A percentile compares a stretch with the other conserved stretches of the same genome.
phyloP scores from a whole-genome alignment of 2,797 vertebrate species.

The Neoniphon sammara region DNA sequence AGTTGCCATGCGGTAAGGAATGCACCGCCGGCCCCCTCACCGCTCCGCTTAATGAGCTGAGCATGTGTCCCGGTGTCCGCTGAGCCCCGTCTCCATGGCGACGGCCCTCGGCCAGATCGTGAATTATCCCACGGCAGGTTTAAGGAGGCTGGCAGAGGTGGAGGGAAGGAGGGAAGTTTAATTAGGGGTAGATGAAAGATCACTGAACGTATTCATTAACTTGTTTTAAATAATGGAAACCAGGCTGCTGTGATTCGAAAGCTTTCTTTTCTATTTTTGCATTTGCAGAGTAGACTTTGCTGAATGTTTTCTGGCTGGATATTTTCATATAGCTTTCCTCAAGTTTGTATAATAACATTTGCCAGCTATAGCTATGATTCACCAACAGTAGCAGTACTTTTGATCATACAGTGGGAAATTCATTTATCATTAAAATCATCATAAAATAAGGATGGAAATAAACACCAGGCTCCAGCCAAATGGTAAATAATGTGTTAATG shows the following conservation, averaged over 20 bases:
- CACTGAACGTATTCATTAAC: conserved; percentile 16
- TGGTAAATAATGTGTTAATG: no score
- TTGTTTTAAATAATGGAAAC: not conserved
- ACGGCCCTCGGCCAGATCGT: conserved; percentile 35
- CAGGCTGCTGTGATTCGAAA: not conserved
- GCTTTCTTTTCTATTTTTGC: not conserved
- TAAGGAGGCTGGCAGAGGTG: conserved; percentile 29
- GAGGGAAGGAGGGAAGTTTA: conserved; percentile 19
- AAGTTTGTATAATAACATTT: not conserved
- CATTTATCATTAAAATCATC: not conserved
- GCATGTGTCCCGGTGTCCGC: conserved; percentile 58
- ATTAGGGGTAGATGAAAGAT: conserved; percentile 34
- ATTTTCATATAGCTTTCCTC: not conserved
- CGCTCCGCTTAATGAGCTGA: conserved; percentile 70
- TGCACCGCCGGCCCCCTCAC: conserved; percentile 53
- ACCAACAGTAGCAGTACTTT: not conserved
- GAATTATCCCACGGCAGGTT: conserved; percentile 48
- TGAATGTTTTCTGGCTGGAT: conserved; percentile 6
- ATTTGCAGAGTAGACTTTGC: not conserved
- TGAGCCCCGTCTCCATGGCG: conserved; percentile 52
- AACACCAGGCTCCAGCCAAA: no score
- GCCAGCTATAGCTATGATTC: not conserved
- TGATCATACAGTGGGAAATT: not conserved
- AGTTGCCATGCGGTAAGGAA: conserved; percentile 68
- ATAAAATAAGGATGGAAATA: not conserved